These are phyloP conservation scores for Ammodramus savannarum DNA, from an alignment of 2,113 vertebrate species.

Conservation along the genomic window DNA sequence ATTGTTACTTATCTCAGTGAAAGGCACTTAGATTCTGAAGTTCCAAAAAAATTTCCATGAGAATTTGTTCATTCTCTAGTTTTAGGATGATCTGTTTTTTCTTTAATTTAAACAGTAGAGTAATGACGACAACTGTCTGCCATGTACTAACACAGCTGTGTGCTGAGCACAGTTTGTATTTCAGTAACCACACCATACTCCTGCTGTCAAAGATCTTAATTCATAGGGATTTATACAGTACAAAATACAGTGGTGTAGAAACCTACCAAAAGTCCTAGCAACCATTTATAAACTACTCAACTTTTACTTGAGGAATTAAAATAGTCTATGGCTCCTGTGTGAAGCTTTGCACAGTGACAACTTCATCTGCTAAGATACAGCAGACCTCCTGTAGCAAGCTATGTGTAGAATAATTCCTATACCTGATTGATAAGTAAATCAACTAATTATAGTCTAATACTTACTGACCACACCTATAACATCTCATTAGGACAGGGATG, in stretches of 20 bases:
- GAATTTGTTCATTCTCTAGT: not conserved
- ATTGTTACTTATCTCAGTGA: not conserved
- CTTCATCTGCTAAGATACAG: not conserved
- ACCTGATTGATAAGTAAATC: accelerated
- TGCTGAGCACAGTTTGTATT: not conserved
- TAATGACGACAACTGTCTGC: not conserved
- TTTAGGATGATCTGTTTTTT: not conserved
- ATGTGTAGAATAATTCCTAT: not conserved
- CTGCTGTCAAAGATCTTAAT: not conserved
- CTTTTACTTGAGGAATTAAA: not conserved
- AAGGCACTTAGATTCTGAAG: not conserved
- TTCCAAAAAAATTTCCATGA: not conserved
- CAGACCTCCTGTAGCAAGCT: not conserved
- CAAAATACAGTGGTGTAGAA: not conserved
- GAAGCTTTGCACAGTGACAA: not conserved
- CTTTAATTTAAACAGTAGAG: not conserved
- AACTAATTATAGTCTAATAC: not conserved
- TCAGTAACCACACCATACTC: not conserved
- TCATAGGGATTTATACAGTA: not conserved
- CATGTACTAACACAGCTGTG: not conserved
- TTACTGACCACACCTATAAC: not conserved
- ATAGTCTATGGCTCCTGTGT: not conserved
- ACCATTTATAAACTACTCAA: not conserved
- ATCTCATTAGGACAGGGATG: not conserved
- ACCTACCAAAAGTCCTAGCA: not conserved